A percentile compares a stretch with the other conserved stretches of the same genome.
These are phyloP conservation scores for Chionodraco myersi DNA, from an alignment of 2,113 vertebrate genomes.

Conservation along the genomic window DNA sequence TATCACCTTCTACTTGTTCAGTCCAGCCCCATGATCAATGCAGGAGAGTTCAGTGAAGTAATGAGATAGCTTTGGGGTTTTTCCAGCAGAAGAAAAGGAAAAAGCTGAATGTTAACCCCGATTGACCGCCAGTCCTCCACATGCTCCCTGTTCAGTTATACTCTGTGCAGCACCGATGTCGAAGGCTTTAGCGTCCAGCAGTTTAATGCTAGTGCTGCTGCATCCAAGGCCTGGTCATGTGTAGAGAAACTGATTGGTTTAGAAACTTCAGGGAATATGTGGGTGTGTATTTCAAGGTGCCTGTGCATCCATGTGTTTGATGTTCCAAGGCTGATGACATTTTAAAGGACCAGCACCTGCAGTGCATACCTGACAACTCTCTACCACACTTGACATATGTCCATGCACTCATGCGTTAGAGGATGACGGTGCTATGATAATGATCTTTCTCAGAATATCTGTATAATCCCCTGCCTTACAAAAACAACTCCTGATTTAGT, in stretches of 20 bases:
- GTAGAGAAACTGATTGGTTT: slow-evolving; percentile 35
- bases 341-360: slow-evolving; percentile 22
- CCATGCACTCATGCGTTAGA: not conserved
- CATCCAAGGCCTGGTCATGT: not conserved
- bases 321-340: slow-evolving; percentile 7
- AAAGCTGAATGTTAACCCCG: slow-evolving; percentile 24
- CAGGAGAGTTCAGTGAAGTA: slow-evolving; percentile 4
- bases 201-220: not conserved
- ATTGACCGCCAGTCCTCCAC: slow-evolving; percentile 28
- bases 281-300: not conserved
- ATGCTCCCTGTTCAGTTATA: slow-evolving; percentile 5
- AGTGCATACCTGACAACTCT: slow-evolving; percentile 8
- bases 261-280: slow-evolving; percentile 32
- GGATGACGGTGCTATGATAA: not conserved
- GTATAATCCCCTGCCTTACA: not conserved
- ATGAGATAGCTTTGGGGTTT: slow-evolving; percentile 32
- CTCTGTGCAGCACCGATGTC: slow-evolving; percentile 9
- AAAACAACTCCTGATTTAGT: slow-evolving; percentile 6
- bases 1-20: not conserved
- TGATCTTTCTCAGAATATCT: not conserved
- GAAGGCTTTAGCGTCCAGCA: slow-evolving; percentile 2
- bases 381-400: not conserved
- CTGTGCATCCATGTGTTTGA: slow-evolving; percentile 3
- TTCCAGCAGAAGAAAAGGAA: slow-evolving; percentile 20
- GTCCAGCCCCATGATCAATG: slow-evolving; percentile 9